Conservation (phyloP, 2,113 vertebrate species). For the Arizona elegans region DNA sequence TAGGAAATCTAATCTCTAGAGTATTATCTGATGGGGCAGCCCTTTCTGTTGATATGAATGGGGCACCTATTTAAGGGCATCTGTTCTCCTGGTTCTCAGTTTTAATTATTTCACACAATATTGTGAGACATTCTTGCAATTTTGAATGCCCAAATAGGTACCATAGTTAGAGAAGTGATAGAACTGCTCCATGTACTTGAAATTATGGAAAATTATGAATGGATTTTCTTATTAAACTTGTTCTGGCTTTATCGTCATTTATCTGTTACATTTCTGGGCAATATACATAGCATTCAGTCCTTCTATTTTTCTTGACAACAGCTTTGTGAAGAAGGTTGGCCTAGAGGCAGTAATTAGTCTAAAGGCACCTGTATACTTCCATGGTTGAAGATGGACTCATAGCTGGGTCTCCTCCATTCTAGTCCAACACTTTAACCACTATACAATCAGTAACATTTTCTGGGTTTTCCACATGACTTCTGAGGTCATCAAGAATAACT, state of each 20-base stretch:
- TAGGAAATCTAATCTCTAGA: not conserved
- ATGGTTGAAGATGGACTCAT: too few relatives aligned
- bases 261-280: not conserved
- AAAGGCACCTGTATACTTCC: too few relatives aligned
- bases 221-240: not conserved
- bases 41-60: not conserved
- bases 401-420: too few relatives aligned
- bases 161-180: not conserved
- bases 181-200: not conserved
- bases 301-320: too few relatives aligned
- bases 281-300: not conserved
- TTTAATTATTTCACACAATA: not conserved
- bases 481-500: not conserved
- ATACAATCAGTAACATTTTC: not conserved
- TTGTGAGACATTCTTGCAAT: not conserved
- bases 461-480: not conserved
- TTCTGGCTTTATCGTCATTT: not conserved
- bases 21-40: not conserved
- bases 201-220: not conserved
- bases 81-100: not conserved
- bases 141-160: not conserved
- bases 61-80: not conserved
- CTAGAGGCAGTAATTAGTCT: too few relatives aligned
- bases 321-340: too few relatives aligned
- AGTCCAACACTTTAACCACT: too few relatives aligned